phyloP scores from a whole-genome alignment of 2,113 vertebrate genomes.

The Tympanuchus pallidicinctus region DNA sequence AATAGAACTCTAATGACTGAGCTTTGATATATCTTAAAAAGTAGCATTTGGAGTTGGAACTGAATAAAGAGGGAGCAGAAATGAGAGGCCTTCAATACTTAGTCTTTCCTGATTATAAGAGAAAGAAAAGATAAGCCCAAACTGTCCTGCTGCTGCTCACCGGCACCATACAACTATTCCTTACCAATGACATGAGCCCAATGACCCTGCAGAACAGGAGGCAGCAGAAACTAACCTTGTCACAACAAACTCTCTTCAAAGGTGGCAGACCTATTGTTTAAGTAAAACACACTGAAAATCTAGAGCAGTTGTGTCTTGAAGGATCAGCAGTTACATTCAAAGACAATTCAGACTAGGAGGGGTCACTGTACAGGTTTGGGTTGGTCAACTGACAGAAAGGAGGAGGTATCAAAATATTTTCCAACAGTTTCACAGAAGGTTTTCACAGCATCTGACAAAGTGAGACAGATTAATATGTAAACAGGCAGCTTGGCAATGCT shows the following conservation, averaged over 20 bases:
- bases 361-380: background rate
- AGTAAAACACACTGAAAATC: background rate
- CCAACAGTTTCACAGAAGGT: background rate
- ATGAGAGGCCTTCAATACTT: background rate
- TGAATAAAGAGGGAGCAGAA: background rate
- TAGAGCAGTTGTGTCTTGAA: background rate
- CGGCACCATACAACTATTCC: background rate
- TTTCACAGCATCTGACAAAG: background rate
- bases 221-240: background rate
- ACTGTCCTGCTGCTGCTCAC: constrained; percentile 1
- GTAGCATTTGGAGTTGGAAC: accelerated
- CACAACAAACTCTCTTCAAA: background rate
- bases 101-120: background rate
- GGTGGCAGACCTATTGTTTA: background rate
- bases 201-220: background rate
- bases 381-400: background rate
- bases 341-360: background rate
- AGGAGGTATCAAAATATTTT: background rate
- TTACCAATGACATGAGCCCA: background rate
- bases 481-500: background rate
- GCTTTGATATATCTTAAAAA: background rate
- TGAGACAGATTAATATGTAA: background rate
- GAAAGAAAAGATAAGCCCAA: background rate
- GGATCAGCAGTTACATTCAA: background rate
- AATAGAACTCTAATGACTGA: background rate